Conservation (phyloP, 2,113 vertebrate genomes). For the Rhinoptilus africanus region DNA sequence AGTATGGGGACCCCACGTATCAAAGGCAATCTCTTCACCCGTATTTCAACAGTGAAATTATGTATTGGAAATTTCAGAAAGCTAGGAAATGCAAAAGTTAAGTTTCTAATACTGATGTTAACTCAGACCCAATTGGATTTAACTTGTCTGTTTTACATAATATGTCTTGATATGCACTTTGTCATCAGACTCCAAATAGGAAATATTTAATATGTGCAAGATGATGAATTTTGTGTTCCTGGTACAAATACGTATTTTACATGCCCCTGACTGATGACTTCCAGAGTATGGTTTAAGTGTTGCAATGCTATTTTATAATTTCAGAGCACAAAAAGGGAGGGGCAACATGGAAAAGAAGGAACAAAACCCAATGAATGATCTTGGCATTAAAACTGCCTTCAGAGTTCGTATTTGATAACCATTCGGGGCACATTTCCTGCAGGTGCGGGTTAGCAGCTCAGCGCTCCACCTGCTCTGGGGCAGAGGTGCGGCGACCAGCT, state of each 20-base stretch:
- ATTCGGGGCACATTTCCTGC: accelerated
- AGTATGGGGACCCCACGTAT: not conserved
- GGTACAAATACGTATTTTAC: not conserved
- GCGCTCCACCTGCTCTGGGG: not conserved
- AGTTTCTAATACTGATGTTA: not conserved
- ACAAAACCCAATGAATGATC: not conserved
- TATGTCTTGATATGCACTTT: not conserved
- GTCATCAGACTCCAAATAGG: not conserved
- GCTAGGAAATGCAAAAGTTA: not conserved
- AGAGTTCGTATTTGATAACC: not conserved
- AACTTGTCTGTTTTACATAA: slow-evolving; percentile 1
- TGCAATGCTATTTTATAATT: not conserved
- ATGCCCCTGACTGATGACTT: not conserved
- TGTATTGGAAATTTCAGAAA: not conserved
- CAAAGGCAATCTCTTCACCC: not conserved
- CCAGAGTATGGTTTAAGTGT: not conserved
- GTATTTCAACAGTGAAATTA: not conserved
- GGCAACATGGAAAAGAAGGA: not conserved
- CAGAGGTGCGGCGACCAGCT: accelerated
- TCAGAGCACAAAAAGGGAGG: not conserved
- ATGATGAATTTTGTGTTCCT: not conserved
- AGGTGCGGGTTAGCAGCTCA: not conserved
- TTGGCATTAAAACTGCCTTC: not conserved
- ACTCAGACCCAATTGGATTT: not conserved
- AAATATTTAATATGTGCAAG: not conserved